Percentiles rank a stretch among this genome's conserved stretches.
Evolutionary conservation across 2,888 invertebrate species (phyloP).

Genomic region (Drosophila multiciliata): DNA sequence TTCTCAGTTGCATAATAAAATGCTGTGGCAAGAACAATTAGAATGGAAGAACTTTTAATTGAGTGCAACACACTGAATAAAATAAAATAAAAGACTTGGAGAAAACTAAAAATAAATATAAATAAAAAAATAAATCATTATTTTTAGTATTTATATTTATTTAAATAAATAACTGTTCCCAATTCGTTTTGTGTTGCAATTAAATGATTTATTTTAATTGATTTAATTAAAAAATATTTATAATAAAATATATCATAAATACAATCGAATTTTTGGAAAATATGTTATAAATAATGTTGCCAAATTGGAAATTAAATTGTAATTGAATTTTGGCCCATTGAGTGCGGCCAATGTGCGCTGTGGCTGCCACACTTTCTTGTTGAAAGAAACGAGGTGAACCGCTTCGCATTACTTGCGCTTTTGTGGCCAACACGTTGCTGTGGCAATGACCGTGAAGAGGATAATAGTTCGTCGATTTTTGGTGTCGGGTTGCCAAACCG

Average conservation of each 20-base stretch:
- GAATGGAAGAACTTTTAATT: background rate
- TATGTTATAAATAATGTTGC: background rate
- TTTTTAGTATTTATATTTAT: background rate
- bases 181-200: background rate
- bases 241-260: background rate
- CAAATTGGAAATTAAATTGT: background rate
- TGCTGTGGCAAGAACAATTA: background rate
- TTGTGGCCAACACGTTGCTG: conserved; percentile 48
- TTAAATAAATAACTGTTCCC: background rate
- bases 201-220: background rate
- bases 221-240: background rate
- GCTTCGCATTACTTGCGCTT: conserved; percentile 72
- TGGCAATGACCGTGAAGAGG: conserved; percentile 59
- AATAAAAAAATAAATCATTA: background rate
- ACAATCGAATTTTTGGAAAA: background rate
- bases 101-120: background rate
- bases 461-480: conserved; percentile 42
- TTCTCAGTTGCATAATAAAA: background rate
- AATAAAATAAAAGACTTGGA: background rate
- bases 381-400: conserved; percentile 46
- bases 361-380: conserved; percentile 51
- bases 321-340: background rate
- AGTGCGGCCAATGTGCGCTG: background rate
- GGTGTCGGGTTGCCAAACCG: conserved; percentile 37
- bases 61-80: background rate